phyloP scores from a whole-genome alignment of 2,113 vertebrate genomes.

The Sitta europaea region DNA sequence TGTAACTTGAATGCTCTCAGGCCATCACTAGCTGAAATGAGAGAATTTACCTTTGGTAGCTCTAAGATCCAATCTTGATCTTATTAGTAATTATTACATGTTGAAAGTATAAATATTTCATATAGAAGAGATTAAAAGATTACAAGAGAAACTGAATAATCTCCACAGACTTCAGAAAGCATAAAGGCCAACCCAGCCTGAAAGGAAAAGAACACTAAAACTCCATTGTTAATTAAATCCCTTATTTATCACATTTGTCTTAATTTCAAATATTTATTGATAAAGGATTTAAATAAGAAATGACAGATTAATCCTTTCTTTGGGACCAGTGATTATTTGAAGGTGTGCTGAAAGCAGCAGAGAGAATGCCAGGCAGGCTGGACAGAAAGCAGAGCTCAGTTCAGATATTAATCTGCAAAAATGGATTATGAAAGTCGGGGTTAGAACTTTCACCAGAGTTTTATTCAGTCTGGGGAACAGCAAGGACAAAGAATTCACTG shows the following conservation, averaged over 20 bases:
- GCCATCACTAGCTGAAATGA: background rate
- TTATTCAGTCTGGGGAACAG: background rate
- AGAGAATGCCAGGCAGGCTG: background rate
- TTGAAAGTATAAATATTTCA: constrained; percentile 61
- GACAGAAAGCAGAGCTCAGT: background rate
- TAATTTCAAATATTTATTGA: constrained; percentile 53
- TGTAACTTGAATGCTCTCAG: background rate
- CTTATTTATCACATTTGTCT: constrained; percentile 44
- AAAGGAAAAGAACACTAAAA: background rate
- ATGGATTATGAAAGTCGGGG: background rate
- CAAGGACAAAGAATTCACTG: background rate
- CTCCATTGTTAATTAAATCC: constrained; percentile 14
- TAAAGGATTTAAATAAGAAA: constrained; percentile 24
- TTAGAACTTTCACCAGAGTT: background rate
- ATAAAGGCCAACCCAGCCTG: background rate
- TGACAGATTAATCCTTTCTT: constrained; percentile 23
- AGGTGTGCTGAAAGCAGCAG: background rate
- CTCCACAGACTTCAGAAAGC: background rate
- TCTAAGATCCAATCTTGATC: background rate
- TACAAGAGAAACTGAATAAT: background rate
- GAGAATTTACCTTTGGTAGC: background rate
- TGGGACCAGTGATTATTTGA: background rate
- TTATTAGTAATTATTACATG: constrained; percentile 40
- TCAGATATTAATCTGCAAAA: background rate
- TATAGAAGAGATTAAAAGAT: constrained; percentile 40